These are phyloP conservation scores for Dendropsophus ebraccatus DNA, from an alignment of 2,113 vertebrate species.

Conservation along the genomic window DNA sequence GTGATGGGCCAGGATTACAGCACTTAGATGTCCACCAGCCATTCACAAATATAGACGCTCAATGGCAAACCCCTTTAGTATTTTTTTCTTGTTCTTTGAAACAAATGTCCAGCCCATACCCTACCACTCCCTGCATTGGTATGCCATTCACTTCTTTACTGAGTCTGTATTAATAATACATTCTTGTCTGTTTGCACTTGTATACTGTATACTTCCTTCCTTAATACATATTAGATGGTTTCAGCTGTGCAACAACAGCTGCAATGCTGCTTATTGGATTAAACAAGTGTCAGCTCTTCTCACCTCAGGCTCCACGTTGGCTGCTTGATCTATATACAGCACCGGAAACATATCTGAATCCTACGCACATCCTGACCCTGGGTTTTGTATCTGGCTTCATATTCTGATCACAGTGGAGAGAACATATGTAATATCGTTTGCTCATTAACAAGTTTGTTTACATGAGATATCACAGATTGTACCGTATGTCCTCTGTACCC, in stretches of 20 bases:
- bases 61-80: too few relatives aligned
- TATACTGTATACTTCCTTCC: slow-evolving; percentile 1
- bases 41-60: too few relatives aligned
- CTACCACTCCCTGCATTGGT: not conserved
- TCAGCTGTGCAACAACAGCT: slow-evolving; percentile 40
- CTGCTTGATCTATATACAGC: slow-evolving; percentile 5
- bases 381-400: not conserved
- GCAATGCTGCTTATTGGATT: slow-evolving; percentile 34
- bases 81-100: not conserved
- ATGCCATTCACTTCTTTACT: not conserved
- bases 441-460: too few relatives aligned
- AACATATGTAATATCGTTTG: not conserved
- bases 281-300: slow-evolving; percentile 17
- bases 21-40: too few relatives aligned
- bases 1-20: too few relatives aligned
- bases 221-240: not conserved
- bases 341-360: not conserved
- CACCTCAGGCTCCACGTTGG: slow-evolving; percentile 20
- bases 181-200: not conserved
- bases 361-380: not conserved
- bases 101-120: not conserved
- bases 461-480: too few relatives aligned
- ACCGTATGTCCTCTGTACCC: too few relatives aligned
- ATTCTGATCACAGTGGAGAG: not conserved
- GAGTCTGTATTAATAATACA: not conserved